These are phyloP conservation scores for Physella acuta DNA, from an alignment of 1,140 invertebrate genomes.

Conservation along the genomic window DNA sequence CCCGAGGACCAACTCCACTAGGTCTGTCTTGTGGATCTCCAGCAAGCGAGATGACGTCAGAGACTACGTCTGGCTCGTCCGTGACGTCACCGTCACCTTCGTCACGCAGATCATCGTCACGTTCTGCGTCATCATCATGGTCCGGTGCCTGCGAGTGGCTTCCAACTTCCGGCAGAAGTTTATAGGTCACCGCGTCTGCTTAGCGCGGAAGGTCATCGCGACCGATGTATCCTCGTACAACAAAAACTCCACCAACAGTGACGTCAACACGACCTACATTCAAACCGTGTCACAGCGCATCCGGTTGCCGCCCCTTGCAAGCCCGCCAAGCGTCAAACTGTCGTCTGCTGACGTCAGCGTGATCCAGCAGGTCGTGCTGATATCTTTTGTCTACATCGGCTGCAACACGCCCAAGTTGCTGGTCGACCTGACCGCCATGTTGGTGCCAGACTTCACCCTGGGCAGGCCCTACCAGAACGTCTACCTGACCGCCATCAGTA, in stretches of 20 bases:
- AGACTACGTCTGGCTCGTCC: not conserved
- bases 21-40: not conserved
- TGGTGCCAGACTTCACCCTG: not conserved
- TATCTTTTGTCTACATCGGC: not conserved
- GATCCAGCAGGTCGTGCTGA: not conserved
- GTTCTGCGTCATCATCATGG: conserved; percentile 1
- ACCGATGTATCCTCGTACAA: not conserved
- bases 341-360: not conserved
- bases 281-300: no score
- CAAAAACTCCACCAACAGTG: not conserved
- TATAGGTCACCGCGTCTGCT: not conserved
- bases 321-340: not conserved
- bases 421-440: not conserved
- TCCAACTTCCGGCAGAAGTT: not conserved
- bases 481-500: not conserved
- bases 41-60: not conserved
- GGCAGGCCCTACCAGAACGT: not conserved
- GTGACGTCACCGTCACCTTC: not conserved
- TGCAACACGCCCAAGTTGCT: not conserved
- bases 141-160: not conserved
- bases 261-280: not conserved
- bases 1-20: not conserved
- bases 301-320: not conserved
- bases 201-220: not conserved
- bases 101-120: not conserved